Percentiles rank a stretch among this genome's conserved stretches.
phyloP scores from a whole-genome alignment of 2,113 vertebrate genomes.

The Puntigrus tetrazona region DNA sequence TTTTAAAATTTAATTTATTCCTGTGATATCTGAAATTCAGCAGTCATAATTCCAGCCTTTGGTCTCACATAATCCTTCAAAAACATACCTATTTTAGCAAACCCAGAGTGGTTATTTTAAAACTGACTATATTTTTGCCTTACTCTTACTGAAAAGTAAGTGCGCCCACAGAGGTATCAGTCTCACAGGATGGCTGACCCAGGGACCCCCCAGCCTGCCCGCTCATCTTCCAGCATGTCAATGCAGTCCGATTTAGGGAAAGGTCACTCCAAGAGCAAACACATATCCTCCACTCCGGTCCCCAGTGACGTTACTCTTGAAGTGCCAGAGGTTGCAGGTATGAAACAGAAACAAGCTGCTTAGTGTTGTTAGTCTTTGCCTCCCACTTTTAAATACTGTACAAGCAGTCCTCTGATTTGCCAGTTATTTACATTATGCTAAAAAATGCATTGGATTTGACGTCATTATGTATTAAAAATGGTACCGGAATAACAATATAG shows the following conservation, averaged over 20 bases:
- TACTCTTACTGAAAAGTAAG: constrained; percentile 21
- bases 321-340: constrained; percentile 43
- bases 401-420: not conserved
- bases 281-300: not conserved
- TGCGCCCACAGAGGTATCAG: not conserved
- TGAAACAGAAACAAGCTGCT: constrained; percentile 20
- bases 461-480: not conserved
- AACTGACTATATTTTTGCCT: not conserved
- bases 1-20: not conserved
- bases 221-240: constrained; percentile 51
- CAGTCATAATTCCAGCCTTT: not conserved
- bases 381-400: not conserved
- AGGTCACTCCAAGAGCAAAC: constrained; percentile 37
- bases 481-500: not conserved
- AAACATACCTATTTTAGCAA: not conserved
- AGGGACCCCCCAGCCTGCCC: constrained; percentile 25
- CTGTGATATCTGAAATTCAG: not conserved
- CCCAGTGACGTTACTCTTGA: not conserved
- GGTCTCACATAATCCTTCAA: not conserved
- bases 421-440: not conserved
- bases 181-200: constrained; percentile 48
- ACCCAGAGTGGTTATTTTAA: not conserved
- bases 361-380: not conserved
- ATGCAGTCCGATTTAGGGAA: constrained; percentile 42
- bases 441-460: not conserved